phyloP scores from a whole-genome alignment of 2,888 invertebrate genomes.

The Yponomeuta evonymella region DNA sequence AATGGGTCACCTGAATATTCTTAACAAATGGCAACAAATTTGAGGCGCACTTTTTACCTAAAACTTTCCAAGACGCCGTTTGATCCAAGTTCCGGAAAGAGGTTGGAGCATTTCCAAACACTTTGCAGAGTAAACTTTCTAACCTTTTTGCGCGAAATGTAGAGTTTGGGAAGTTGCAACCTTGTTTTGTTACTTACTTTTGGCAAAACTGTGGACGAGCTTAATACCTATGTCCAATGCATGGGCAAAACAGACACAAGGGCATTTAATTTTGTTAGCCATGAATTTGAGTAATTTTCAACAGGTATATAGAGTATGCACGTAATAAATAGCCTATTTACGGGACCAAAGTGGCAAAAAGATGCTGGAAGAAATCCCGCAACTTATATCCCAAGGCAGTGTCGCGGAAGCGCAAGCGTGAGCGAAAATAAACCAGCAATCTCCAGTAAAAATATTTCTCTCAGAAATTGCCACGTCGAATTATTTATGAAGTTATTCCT shows the following conservation, averaged over 20 bases:
- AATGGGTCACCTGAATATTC: too few species aligned
- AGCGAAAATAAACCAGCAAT: constrained; percentile 1
- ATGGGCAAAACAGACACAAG: too few species aligned
- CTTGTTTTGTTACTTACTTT: too few species aligned
- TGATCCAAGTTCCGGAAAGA: not conserved
- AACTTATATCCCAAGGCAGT: not conserved
- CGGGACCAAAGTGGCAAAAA: not conserved
- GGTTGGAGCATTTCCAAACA: not conserved
- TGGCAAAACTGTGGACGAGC: too few species aligned
- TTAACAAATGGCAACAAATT: not conserved
- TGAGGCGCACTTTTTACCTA: not conserved
- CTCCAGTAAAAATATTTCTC: constrained; percentile 5
- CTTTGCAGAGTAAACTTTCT: not conserved
- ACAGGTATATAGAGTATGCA: too few species aligned
- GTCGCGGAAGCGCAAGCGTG: not conserved
- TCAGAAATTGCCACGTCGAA: constrained; percentile 27
- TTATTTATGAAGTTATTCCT: constrained; percentile 47
- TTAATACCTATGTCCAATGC: too few species aligned
- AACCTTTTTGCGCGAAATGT: not conserved
- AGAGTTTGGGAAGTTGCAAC: not conserved
- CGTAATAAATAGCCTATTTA: too few species aligned
- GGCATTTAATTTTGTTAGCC: too few species aligned
- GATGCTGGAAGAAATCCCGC: not conserved
- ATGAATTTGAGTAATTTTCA: too few species aligned
- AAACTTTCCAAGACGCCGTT: not conserved